Conservation (phyloP, 1,140 invertebrate species). For the Andricus grossulariae region DNA sequence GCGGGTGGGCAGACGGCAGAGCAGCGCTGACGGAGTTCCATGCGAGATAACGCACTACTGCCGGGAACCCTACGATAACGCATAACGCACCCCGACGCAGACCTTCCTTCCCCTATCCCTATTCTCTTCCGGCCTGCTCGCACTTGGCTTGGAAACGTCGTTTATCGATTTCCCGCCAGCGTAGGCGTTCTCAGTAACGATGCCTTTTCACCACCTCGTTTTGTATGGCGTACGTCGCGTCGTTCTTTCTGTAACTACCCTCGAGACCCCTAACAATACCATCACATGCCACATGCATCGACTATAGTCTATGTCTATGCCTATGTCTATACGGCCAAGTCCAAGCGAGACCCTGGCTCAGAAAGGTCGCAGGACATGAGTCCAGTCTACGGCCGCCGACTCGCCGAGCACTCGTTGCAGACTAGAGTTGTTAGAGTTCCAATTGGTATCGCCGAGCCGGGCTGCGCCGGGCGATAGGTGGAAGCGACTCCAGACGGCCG, state of each 20-base stretch:
- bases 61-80: not conserved
- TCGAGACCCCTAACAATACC: not conserved
- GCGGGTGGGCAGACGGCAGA: constrained; percentile 25
- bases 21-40: constrained; percentile 33
- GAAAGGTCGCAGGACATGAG: not conserved
- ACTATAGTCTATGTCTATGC: not conserved
- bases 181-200: constrained; percentile 45
- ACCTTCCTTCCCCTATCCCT: constrained; percentile 27
- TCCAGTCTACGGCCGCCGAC: not conserved
- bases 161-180: constrained; percentile 54
- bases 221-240: constrained; percentile 18
- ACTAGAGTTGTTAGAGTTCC: not conserved
- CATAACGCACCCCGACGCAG: constrained; percentile 33
- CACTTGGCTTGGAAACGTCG: constrained; percentile 38
- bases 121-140: constrained; percentile 34
- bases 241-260: constrained; percentile 33
- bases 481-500: constrained; percentile 9
- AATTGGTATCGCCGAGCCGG: not conserved
- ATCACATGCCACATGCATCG: not conserved
- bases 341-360: not conserved
- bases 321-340: not conserved
- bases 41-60: not conserved
- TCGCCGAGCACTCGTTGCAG: constrained; percentile 21
- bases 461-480: not conserved
- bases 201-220: constrained; percentile 44